phyloP scores from a whole-genome alignment of 2,797 vertebrate species.

The Manis javanica region DNA sequence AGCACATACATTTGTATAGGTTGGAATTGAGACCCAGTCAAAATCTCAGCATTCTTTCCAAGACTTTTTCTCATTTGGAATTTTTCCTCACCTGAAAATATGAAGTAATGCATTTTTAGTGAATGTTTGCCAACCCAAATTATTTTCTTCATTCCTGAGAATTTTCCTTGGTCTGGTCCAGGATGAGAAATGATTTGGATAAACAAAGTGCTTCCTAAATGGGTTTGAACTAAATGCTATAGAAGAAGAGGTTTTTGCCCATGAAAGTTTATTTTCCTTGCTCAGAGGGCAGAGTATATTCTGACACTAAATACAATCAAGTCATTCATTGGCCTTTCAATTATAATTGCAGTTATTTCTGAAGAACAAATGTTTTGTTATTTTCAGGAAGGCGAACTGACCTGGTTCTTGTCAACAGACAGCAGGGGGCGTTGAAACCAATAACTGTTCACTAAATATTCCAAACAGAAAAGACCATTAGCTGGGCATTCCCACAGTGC shows the following conservation, averaged over 20 bases:
- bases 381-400: slow-evolving; percentile 71
- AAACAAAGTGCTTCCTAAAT: slow-evolving; percentile 58
- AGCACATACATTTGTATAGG: slow-evolving; percentile 33
- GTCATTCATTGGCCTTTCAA: slow-evolving; percentile 64
- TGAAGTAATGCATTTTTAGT: slow-evolving; percentile 12
- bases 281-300: slow-evolving; percentile 64
- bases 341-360: slow-evolving; percentile 64
- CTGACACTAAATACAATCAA: slow-evolving; percentile 73
- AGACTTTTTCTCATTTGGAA: slow-evolving; percentile 48
- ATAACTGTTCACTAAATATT: slow-evolving; percentile 56
- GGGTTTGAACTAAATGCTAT: slow-evolving; percentile 34
- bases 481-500: neutral
- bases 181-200: slow-evolving; percentile 45
- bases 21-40: slow-evolving; percentile 52
- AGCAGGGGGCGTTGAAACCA: slow-evolving; percentile 71
- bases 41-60: slow-evolving; percentile 63
- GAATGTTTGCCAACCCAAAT: slow-evolving; percentile 5
- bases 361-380: slow-evolving; percentile 75
- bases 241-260: slow-evolving; percentile 27
- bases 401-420: slow-evolving; percentile 66
- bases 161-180: slow-evolving; percentile 25
- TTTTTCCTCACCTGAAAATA: slow-evolving; percentile 68
- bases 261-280: slow-evolving; percentile 70
- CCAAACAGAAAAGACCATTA: slow-evolving; percentile 54
- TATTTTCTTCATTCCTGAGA: slow-evolving; percentile 26